Base-by-base conservation (phyloP, 2,888 invertebrate species). In the Chymomyza amoena region DNA sequence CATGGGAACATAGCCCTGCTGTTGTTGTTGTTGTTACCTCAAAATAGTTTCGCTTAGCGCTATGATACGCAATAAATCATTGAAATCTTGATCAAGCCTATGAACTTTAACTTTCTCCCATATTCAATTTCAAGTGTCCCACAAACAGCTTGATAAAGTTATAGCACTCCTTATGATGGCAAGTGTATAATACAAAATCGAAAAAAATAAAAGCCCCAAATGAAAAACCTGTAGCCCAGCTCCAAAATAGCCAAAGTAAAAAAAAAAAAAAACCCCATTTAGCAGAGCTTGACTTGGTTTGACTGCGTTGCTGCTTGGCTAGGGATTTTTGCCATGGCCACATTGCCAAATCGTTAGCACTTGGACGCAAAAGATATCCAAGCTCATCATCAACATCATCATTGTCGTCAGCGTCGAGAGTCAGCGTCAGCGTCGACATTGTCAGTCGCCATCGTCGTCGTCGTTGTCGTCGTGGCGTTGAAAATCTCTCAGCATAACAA, bases 341-440 rank as follows among this genome's bases (percentile, higher is more conserved):
- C 50, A 80, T 84, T 87, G 80, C 87, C 85, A 84, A 84, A 87
- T 84, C 86, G 85, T 84, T 84, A 84, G 85, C 87, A 87, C 83
- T 85, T 84, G 87, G 84, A 45, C 84, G 68, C 68, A 66, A 73
- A 28, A 59, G 32, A 57, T 57, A 65, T 45, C 20, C 16, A 57
- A 60, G 16, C 45, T 28, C 39, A 57, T 36, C 64, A 64, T 57
- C 64, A 57, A 16, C 57, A 64, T 39, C 56, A 57, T 20, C 36
- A 57, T 57, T 39, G 25, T 65, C 64, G 57, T 61, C 59, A 67
- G 62, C 59, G 62, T 69, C 72, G 62, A 67, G 62, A 62, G 62
- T 69, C 72, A 64, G 51, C 20, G 51, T 3, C 45, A 56, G 50
- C n/a, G 67, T 2, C 61, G 54, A 54, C n/a, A 61, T 60, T 68